Base-by-base conservation (phyloP, 2,113 vertebrate species). In the Mellivora capensis region DNA sequence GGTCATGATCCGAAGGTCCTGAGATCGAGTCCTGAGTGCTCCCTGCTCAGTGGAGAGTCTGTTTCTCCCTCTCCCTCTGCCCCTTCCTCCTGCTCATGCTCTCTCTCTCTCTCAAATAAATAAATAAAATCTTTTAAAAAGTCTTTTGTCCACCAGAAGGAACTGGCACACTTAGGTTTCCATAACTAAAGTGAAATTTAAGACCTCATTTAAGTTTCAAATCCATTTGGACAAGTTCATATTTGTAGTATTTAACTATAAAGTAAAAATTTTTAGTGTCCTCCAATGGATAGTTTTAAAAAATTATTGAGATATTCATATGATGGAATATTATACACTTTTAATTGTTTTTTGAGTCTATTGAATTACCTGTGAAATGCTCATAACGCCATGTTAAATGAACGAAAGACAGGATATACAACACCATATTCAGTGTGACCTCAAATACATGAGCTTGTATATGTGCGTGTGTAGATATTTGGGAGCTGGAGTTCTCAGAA, bases 181-280 rank as follows among this genome's bases (percentile, higher is more conserved):
- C 86, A 13, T 86, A 97, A 84, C 59, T 90, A 23, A 85, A 90
- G 21, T 90, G 29, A 93, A 80, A 61, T 80, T 90, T 57, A 81
- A 91, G 49, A 96, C 52, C 13, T 87, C 86, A 82, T 67, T 85
- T 95, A 90, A 79, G 39, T 87, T 96, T 93, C 62, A 85, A 25
- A 87, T 95, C n/a, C 39, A 91, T 52, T 81, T 87, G 90, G 76
- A 93, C n/a, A 97, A 81, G 67, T 89, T 54, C 9, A 3, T 91
- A 71, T 87, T 85, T 82, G 11, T 86, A 77, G 77, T 47, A 74
- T 71, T 93, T 83, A 84, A 71, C 59, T 39, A 39, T 69, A 59
- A 86, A 62, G 76, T n/a, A 76, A 71, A 79, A 64, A 4, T 2
- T 84, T 72, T 72, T 34, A 39, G 64, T 81, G 25, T 52, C n/a